phyloP scores from a whole-genome alignment of 1,140 invertebrate species.

The Vanessa atalanta region DNA sequence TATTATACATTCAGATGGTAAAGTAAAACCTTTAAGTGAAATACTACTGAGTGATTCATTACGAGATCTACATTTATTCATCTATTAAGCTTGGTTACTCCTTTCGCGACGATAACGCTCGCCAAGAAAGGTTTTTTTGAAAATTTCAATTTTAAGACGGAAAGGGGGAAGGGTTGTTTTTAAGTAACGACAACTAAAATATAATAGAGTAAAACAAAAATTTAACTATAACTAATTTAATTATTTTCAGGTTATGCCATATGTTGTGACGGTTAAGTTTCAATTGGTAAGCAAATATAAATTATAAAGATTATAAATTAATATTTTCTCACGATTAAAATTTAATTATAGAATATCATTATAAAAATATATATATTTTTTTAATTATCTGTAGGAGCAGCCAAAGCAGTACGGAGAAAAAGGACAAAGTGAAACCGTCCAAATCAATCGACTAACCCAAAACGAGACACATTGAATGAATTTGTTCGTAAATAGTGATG shows the following conservation, averaged over 20 bases:
- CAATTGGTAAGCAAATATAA: conserved; percentile 60
- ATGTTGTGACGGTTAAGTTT: conserved; percentile 78
- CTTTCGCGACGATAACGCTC: too few relatives aligned
- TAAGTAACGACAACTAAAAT: too few relatives aligned
- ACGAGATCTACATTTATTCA: too few relatives aligned
- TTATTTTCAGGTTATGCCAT: conserved; percentile 60
- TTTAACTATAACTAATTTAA: conserved; percentile 1
- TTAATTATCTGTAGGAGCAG: conserved; percentile 56
- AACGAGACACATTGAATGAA: conserved; percentile 15
- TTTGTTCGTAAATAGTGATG: conserved; percentile 22
- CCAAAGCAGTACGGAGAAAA: conserved; percentile 65
- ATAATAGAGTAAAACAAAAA: neutral
- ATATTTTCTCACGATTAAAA: neutral
- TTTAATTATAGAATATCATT: neutral
- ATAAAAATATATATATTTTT: neutral
- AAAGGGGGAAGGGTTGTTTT: too few relatives aligned
- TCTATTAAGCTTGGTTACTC: too few relatives aligned
- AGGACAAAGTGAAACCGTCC: conserved; percentile 73
- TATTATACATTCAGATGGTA: too few relatives aligned
- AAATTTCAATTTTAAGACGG: too few relatives aligned
- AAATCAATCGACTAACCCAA: conserved; percentile 66
- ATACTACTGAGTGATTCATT: too few relatives aligned
- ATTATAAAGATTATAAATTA: neutral
- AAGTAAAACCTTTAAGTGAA: too few relatives aligned
- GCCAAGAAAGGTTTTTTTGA: too few relatives aligned